Conservation (phyloP, 2,113 vertebrate genomes). For the Emydura subglobosa region DNA sequence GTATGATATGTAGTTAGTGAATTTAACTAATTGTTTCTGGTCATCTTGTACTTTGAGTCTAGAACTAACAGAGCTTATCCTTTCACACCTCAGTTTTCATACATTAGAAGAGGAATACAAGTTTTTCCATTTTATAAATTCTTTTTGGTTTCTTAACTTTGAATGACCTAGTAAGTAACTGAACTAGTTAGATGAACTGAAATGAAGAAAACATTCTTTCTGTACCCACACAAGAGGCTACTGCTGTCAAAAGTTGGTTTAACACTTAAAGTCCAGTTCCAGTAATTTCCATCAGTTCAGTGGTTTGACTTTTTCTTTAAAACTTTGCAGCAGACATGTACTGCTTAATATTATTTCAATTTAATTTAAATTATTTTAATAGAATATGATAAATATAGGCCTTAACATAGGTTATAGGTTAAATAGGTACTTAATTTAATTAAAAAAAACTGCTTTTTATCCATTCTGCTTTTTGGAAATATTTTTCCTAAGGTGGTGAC, state of each 20-base stretch:
- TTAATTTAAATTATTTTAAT: not conserved
- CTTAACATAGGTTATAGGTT: too few relatives aligned
- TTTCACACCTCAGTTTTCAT: too few relatives aligned
- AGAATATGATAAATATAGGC: not conserved
- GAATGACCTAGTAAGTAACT: not conserved
- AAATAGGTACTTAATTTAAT: too few relatives aligned
- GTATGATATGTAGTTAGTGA: too few relatives aligned
- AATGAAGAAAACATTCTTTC: not conserved
- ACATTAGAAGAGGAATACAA: not conserved
- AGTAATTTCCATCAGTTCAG: not conserved
- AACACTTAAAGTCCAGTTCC: not conserved
- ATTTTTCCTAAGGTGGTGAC: not conserved
- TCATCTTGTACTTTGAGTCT: not conserved
- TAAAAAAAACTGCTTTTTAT: not conserved
- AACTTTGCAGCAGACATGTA: not conserved
- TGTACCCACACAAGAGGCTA: not conserved
- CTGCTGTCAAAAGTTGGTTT: not conserved
- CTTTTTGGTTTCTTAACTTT: not conserved
- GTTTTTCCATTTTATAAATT: not conserved
- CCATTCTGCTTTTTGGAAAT: not conserved
- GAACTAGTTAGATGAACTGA: not conserved
- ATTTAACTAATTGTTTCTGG: too few relatives aligned
- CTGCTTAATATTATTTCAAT: not conserved
- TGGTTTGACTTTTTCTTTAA: not conserved
- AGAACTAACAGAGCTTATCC: not conserved